phyloP scores from a whole-genome alignment of 2,888 invertebrate species.

The Hylaea fasciaria region DNA sequence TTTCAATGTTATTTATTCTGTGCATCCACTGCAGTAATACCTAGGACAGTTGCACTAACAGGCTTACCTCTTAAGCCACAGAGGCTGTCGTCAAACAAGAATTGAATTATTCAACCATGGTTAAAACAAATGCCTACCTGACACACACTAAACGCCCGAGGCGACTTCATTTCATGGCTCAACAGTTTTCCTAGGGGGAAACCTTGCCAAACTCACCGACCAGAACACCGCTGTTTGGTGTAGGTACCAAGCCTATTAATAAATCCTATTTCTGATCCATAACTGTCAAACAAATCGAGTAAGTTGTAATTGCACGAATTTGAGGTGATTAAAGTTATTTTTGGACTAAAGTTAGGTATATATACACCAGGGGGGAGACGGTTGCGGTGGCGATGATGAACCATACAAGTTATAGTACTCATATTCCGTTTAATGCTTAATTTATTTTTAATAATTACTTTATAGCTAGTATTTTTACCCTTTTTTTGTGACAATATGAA shows the following conservation, averaged over 20 bases:
- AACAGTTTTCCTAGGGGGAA: not conserved
- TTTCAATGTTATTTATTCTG: no score
- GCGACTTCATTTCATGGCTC: slow-evolving; percentile 5
- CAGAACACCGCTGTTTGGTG: slow-evolving; percentile 1
- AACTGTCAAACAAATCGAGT: slow-evolving; percentile 1
- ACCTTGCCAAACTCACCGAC: not conserved
- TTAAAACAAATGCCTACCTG: slow-evolving; percentile 1
- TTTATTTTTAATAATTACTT: no score
- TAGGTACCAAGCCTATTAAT: not conserved
- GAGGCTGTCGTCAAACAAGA: not conserved
- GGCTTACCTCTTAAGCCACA: no score
- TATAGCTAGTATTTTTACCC: no score
- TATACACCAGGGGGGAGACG: not conserved
- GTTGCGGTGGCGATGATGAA: no score
- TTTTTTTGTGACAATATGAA: no score
- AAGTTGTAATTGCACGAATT: not conserved
- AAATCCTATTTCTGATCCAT: slow-evolving; percentile 1
- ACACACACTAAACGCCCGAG: not conserved
- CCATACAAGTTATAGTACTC: no score
- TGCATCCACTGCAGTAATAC: no score
- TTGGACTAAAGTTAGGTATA: not conserved
- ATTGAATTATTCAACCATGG: not conserved
- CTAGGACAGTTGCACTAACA: no score
- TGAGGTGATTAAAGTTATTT: not conserved
- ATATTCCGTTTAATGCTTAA: no score